Conservation (phyloP, 2,113 vertebrate species). For the Austrofundulus limnaeus region DNA sequence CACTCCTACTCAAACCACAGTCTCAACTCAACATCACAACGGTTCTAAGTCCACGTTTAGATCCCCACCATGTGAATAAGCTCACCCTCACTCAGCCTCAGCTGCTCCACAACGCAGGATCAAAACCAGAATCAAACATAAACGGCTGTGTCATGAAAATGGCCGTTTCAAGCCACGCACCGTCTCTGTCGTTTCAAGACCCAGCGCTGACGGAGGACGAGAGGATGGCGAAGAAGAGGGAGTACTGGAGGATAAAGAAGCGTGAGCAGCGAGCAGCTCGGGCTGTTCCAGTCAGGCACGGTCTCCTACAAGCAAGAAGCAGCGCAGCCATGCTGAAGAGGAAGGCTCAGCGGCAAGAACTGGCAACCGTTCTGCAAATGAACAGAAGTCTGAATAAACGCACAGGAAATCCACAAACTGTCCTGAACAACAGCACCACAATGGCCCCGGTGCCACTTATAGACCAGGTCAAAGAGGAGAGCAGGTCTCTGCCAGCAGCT, state of each 20-base stretch:
- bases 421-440: not conserved
- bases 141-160: constrained; percentile 62
- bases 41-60: constrained; percentile 1
- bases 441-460: constrained; percentile 4
- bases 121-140: not conserved
- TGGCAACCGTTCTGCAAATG: not conserved
- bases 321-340: constrained; percentile 39
- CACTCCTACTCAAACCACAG: constrained; percentile 19
- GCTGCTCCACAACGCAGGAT: constrained; percentile 1
- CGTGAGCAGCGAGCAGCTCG: constrained; percentile 76
- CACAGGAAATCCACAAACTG: constrained; percentile 7
- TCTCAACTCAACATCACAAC: constrained; percentile 30
- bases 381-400: not conserved
- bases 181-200: not conserved
- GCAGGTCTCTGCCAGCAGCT: constrained; percentile 40
- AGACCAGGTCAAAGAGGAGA: constrained; percentile 67
- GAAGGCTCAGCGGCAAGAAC: constrained; percentile 38
- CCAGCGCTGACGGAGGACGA: constrained; percentile 59
- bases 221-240: constrained; percentile 69
- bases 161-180: constrained; percentile 29
- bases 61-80: constrained; percentile 20
- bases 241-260: constrained; percentile 79
- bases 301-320: constrained; percentile 36
- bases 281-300: constrained; percentile 53
- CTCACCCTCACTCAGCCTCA: constrained; percentile 53